phyloP scores from a whole-genome alignment of 2,888 invertebrate genomes.

The Tuta absoluta region DNA sequence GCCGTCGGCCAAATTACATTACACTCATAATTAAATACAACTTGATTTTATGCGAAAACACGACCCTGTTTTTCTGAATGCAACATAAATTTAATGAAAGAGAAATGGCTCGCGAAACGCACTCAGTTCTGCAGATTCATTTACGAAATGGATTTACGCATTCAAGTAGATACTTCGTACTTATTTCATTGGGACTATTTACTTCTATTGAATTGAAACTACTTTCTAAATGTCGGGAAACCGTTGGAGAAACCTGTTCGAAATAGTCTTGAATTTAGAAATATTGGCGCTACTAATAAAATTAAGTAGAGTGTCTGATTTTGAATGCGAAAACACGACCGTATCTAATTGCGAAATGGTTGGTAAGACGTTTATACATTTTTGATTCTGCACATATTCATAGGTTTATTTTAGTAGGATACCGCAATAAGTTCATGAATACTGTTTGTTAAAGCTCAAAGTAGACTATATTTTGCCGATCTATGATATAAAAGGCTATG shows the following conservation, averaged over 20 bases:
- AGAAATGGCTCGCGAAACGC: slow-evolving; percentile 18
- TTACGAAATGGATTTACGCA: slow-evolving; percentile 4
- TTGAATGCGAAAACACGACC: slow-evolving; percentile 2
- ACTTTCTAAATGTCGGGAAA: slow-evolving; percentile 5
- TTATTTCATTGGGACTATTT: neutral
- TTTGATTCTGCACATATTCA: too few species aligned
- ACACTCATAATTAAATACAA: slow-evolving; percentile 66
- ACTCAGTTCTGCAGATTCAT: neutral
- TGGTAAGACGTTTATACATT: neutral
- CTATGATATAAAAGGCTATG: slow-evolving; percentile 17
- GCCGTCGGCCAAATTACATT: slow-evolving; percentile 67
- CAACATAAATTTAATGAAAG: slow-evolving; percentile 17
- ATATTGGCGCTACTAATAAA: neutral
- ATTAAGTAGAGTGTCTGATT: slow-evolving; percentile 7
- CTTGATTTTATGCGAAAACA: slow-evolving; percentile 59
- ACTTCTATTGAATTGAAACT: slow-evolving; percentile 24
- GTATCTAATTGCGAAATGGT: neutral
- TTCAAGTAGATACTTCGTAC: neutral
- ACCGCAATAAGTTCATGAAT: neutral
- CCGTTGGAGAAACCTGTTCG: slow-evolving; percentile 15
- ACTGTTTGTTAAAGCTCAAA: neutral
- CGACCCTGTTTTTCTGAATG: slow-evolving; percentile 36
- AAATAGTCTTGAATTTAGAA: slow-evolving; percentile 13
- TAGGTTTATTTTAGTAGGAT: neutral
- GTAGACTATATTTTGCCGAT: neutral